These are phyloP conservation scores for Choloepus didactylus DNA, from an alignment of 2,797 vertebrate genomes.

Conservation along the genomic window DNA sequence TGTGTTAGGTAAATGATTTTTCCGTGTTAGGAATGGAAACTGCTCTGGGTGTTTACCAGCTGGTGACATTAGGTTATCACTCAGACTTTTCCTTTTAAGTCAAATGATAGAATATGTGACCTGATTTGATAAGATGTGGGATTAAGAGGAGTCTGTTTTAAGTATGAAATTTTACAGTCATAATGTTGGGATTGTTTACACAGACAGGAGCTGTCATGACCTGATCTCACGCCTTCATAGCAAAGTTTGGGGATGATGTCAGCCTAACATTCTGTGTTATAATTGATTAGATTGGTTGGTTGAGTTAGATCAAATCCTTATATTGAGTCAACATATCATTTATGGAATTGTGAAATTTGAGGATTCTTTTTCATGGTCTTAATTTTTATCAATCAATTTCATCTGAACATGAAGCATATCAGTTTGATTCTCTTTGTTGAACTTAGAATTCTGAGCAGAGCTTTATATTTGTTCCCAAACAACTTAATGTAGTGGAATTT, in stretches of 20 bases:
- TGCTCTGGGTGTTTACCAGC: neutral
- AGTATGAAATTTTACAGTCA: neutral
- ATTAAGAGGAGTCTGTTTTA: neutral
- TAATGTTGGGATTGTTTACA: conserved; percentile 25
- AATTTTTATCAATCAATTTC: neutral
- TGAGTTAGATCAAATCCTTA: neutral
- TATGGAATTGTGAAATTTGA: conserved; percentile 39
- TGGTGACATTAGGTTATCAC: neutral
- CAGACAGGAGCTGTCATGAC: neutral
- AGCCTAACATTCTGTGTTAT: neutral
- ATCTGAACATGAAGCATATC: neutral
- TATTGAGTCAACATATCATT: conserved; percentile 16
- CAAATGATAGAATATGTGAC: neutral
- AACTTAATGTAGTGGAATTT: conserved; percentile 20
- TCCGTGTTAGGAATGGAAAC: conserved; percentile 46
- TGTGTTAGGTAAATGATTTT: neutral
- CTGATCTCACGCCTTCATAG: conserved; percentile 37
- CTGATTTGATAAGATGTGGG: conserved; percentile 13
- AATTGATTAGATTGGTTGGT: neutral
- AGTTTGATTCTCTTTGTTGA: neutral
- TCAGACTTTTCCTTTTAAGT: conserved; percentile 58
- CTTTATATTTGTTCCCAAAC: conserved; percentile 49
- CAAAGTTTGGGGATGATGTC: neutral
- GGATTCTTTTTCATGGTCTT: neutral
- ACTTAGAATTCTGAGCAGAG: conserved; percentile 55